Conservation (phyloP, 2,797 vertebrate species). For the Botia kubotai region DNA sequence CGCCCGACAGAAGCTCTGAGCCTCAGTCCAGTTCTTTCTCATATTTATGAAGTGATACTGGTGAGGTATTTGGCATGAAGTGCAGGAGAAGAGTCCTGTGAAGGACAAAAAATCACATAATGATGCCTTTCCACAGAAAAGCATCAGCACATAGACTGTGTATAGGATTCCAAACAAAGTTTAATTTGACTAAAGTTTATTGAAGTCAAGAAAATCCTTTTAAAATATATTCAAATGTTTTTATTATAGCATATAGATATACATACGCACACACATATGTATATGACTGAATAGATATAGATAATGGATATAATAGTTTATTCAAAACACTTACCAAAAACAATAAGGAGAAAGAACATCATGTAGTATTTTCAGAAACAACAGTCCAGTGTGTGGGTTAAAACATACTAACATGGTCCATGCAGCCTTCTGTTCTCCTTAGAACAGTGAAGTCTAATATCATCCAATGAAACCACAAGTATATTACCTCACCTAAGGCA, state of each 20-base stretch:
- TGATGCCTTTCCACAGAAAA: background rate
- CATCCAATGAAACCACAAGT: background rate
- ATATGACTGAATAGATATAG: background rate
- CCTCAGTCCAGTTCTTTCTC: slow-evolving; percentile 59
- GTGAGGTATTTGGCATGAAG: slow-evolving; percentile 46
- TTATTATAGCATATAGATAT: background rate
- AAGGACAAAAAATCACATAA: background rate
- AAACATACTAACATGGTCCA: background rate
- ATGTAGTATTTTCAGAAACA: slow-evolving; percentile 4
- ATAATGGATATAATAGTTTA: background rate
- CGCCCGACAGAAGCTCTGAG: slow-evolving; percentile 69
- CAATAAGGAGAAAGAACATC: slow-evolving; percentile 10
- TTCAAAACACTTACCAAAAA: slow-evolving; percentile 19
- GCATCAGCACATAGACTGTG: no score
- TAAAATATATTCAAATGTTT: no score
- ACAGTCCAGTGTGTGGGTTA: background rate
- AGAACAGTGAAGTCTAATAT: background rate
- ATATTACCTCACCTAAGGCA: background rate
- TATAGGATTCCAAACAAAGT: no score
- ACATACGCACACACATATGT: background rate
- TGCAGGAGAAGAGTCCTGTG: background rate
- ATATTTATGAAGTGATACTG: slow-evolving; percentile 63
- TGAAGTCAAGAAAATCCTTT: no score
- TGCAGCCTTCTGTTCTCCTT: background rate
- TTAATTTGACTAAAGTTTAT: no score